A percentile compares a stretch with the other conserved stretches of the same genome.
These are phyloP conservation scores for Automeris io DNA, from an alignment of 2,888 invertebrate genomes.

Conservation along the genomic window DNA sequence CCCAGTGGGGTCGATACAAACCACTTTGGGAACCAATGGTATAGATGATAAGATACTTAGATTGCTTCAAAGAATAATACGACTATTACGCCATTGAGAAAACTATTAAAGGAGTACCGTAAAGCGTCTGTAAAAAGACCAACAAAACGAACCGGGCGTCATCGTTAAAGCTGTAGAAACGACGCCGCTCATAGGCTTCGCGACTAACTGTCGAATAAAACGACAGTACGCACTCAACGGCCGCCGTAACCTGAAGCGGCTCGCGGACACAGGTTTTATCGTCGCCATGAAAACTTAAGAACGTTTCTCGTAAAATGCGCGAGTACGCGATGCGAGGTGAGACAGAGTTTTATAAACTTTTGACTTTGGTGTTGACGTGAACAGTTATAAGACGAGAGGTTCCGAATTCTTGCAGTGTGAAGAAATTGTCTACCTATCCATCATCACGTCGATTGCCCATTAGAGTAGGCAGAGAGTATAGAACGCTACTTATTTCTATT, in stretches of 20 bases:
- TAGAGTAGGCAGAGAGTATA: too few relatives aligned
- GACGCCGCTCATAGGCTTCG: slow-evolving; percentile 40
- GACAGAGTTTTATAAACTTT: too few relatives aligned
- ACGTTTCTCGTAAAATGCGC: slow-evolving; percentile 7
- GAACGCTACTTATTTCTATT: too few relatives aligned
- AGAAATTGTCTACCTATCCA: too few relatives aligned
- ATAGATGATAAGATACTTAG: too few relatives aligned
- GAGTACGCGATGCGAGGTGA: not conserved
- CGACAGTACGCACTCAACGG: slow-evolving; percentile 23
- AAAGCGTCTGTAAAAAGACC: slow-evolving; percentile 20
- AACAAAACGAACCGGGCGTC: slow-evolving; percentile 22
- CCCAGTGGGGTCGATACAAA: too few relatives aligned
- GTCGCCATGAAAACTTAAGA: slow-evolving; percentile 39
- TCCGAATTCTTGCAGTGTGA: too few relatives aligned
- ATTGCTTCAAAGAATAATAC: too few relatives aligned
- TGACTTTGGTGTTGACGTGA: too few relatives aligned
- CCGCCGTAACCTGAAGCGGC: slow-evolving; percentile 21
- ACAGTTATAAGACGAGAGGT: too few relatives aligned
- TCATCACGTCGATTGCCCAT: too few relatives aligned
- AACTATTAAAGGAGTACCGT: not conserved
- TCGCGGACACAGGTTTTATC: slow-evolving; percentile 48
- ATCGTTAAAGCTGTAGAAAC: slow-evolving; percentile 33
- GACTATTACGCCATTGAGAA: slow-evolving; percentile 3
- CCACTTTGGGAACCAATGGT: too few relatives aligned
- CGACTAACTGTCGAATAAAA: slow-evolving; percentile 48